Percentiles rank a stretch among this genome's conserved stretches.
Conservation (phyloP, 2,888 invertebrate species). For the Sinotaia quadrata region DNA sequence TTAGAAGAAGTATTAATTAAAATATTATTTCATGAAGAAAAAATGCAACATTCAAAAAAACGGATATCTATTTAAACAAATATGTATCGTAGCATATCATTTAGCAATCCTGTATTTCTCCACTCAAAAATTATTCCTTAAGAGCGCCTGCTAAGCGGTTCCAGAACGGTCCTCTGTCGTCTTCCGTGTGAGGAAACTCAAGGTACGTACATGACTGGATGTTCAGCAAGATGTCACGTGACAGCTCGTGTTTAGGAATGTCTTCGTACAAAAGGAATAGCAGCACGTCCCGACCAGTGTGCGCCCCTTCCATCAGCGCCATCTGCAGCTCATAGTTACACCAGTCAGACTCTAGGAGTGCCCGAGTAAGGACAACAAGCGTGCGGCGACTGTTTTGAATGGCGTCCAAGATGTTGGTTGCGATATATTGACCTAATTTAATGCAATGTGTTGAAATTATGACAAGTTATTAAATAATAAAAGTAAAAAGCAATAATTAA, state of each 20-base stretch:
- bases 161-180: too few species aligned
- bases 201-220: slow-evolving; percentile 30
- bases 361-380: slow-evolving; percentile 25
- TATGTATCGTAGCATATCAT: too few species aligned
- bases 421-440: slow-evolving; percentile 12
- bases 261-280: slow-evolving; percentile 30
- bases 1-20: too few species aligned
- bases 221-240: slow-evolving; percentile 21
- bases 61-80: too few species aligned
- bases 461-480: too few species aligned
- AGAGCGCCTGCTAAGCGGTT: too few species aligned
- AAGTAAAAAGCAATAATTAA: too few species aligned
- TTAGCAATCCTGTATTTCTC: too few species aligned
- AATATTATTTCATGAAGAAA: too few species aligned
- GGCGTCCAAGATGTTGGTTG: slow-evolving; percentile 27
- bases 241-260: slow-evolving; percentile 26
- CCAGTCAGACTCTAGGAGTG: slow-evolving; percentile 18
- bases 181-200: slow-evolving; percentile 14
- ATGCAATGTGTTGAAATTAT: too few species aligned
- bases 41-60: too few species aligned
- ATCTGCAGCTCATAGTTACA: slow-evolving; percentile 32
- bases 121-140: too few species aligned
- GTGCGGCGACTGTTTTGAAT: slow-evolving; percentile 29
- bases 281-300: slow-evolving; percentile 30
- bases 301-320: slow-evolving; percentile 28